Base-by-base conservation (phyloP, 2,888 invertebrate genomes). In the Chymomyza caudatula region DNA sequence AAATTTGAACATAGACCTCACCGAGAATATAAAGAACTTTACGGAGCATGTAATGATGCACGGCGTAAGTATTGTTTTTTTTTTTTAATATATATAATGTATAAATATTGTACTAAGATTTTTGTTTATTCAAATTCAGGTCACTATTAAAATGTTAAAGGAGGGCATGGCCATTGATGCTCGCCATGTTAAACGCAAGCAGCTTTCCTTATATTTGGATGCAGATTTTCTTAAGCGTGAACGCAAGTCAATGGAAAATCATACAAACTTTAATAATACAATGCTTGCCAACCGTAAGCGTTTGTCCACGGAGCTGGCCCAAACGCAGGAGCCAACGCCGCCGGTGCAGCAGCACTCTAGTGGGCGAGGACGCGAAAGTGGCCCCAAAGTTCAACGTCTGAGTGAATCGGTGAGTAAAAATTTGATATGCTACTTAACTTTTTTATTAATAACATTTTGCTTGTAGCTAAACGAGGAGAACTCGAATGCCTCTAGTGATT, bases 1-100 rank as follows among this genome's bases (percentile, higher is more conserved):
- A 88, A 96, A 95, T 88, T 92, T 97, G 57, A 97, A 98, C 87
- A 94, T 99, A 59, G 97, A 99, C 91, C 93, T 99, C 65, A 98
- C 98, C 0, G 94, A 94, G 76, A 98, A 98, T 88, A 98, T 99
- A 76, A 95, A 95, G 80, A 93, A 93, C 58, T 99, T 99, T 91
- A 97, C 96, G 0, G 95, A 97, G 85, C 94, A 95, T 37, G 97
- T 98, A 89, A 94, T 93, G 89, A 93, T 93, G 76, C 95, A 95
- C 89, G 96, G 96, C 0, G 92, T 93, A 72, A 92, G 93, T 88
- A 44, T 37, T 8, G n/a, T n/a, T n/a, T n/a, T n/a, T n/a, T n/a
- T n/a, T 53, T 3, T 55, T 2, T 57, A 15, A 29, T 13, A 15
- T 23, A 58, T 44, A 44, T 25, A 42, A 2, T 22, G n/a, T 47